Evolutionary conservation across 2,113 vertebrate species (phyloP), one percentile per base, ranked within the genome.

Genomic region (Egretta garzetta): DNA sequence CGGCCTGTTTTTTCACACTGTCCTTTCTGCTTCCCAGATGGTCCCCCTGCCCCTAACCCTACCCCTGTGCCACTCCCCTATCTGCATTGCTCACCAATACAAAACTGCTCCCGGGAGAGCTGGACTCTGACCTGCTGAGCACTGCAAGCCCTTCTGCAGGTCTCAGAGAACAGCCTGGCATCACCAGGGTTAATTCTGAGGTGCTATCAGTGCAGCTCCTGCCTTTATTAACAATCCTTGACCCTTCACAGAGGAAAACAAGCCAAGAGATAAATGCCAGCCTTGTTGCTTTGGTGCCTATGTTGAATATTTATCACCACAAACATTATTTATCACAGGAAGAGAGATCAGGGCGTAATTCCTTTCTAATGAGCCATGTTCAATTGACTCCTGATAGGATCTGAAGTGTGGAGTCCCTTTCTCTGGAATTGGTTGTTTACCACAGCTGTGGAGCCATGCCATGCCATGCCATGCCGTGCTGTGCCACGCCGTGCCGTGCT

Each of bases 391-490:
- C 37, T 53, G 67, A 13, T 47, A 24, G 27, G 37, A 52, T 73
- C 41, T 63, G 58, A 63, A 53, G 63, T 12, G 16, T 23, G 20
- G 41, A 43, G 16, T 53, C 26, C 41, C 30, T 8, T 72, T 39
- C 53, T 73, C 74, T 32, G 59, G n/a, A n/a, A 13, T 20, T 0
- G 1, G 41, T 32, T 32, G 23, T 62, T 14, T 32, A 21, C 10
- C 1, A 1, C n/a, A 14, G 80, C 32, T 30, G 22, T 21, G 1
- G 3, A n/a, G 56, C 62, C 20, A 14, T n/a, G 79, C 14, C 1
- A 0, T 8, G 14, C 41, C 4, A 14, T 43, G 41, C 41, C 41
- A 15, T 43, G 41, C 41, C 14, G 14, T 41, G 41, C 41, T 12
- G 41, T 41, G 41, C 62, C n/a, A n/a, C n/a, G n/a, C n/a, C n/a